Evolutionary conservation across 2,888 invertebrate genomes (phyloP), one percentile per base, ranked within the genome.

Genomic region (Serrognathus titanus): DNA sequence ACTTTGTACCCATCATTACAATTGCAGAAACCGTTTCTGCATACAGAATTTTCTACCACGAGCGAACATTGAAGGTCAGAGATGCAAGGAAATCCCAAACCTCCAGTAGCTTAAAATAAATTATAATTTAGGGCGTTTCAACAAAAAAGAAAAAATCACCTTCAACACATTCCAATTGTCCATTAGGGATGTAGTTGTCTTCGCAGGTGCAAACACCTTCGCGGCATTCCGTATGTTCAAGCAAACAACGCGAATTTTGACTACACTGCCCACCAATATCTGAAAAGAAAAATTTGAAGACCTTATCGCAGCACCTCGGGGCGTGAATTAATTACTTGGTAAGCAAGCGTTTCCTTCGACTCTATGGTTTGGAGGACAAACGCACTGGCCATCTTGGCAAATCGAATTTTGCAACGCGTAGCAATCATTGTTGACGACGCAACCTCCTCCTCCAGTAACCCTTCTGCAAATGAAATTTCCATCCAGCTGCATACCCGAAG

Each of bases 191-290:
- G 16, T 54, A 58, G 20, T 47, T 40, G n/a, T 31, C 41, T 20
- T 47, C 12, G 7, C 57, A 58, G 20, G 50, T 31, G 11, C 57
- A 58, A 16, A 53, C 16, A 1, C 38, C 52, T 9, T 24, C 41
- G 11, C 11, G n/a, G 31, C 57, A 58, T 12, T 39, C 49, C 3
- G 49, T 50, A 24, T 58, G 37, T 36, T 58, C 57, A 12, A 58
- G 9, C 4, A 39, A 35, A 12, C 57, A 58, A 36, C 24, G 9
- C 37, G 12, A 37, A 3, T 20, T 38, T 12, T 24, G 11, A 47
- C 51, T 51, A 35, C 57, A 58, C 24, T 10, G 37, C 2, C 35
- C 50, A 10, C 57, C 57, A 13, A 58, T 40, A 53, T 58, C 57
- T 58, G 39, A n/a, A 53, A 49, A 11, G 20, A 16, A 6, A 31